Evolutionary conservation across 1,140 invertebrate species (phyloP), one percentile per base, ranked within the genome.

Genomic region (Arion vulgaris): DNA sequence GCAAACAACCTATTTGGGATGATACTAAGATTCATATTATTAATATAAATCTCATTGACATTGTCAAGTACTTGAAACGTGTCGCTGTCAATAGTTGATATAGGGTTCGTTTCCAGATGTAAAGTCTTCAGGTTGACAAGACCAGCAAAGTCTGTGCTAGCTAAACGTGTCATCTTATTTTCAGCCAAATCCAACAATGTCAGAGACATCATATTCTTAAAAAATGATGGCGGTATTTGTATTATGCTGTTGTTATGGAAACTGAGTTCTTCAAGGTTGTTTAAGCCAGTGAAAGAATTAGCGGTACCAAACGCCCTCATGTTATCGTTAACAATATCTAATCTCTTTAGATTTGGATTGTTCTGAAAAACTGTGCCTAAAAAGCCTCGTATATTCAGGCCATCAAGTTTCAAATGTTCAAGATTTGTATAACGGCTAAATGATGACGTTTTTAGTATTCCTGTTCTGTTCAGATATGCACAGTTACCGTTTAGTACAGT

Each of bases 81-180:
- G 28, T 82, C 41, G n/a, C 28, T 23, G 9, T 78, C 49, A 28
- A 88, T 78, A 0, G 66, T 41, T 15, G 57, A 72, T 36, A 89
- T 84, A 1, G 77, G 38, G 80, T 90, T 90, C 0, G 38, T 71
- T n/a, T 83, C 66, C 11, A 89, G 62, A 71, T 86, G 82, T 7
- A 90, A 41, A 0, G 53, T 81, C 23, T 82, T 49, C 23, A 90
- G 57, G 49, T 79, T 87, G 1, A 26, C 19, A 15, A 90, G 84
- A 2, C 88, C 89, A 41, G 81, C 41, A 79, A 90, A 90, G 34
- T 68, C 83, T 28, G 78, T 45, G 5, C 78, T 38, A 2, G 78
- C 51, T 13, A 90, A 78, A 5, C 7, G 32, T n/a, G 71, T 26
- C 9, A 90, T n/a, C 9, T 80, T 68, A 77, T 90, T 90, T 13